Percentiles rank a stretch among this genome's conserved stretches.
Conservation (phyloP, 2,888 invertebrate species). For the Hirtodrosophila alboralis region DNA sequence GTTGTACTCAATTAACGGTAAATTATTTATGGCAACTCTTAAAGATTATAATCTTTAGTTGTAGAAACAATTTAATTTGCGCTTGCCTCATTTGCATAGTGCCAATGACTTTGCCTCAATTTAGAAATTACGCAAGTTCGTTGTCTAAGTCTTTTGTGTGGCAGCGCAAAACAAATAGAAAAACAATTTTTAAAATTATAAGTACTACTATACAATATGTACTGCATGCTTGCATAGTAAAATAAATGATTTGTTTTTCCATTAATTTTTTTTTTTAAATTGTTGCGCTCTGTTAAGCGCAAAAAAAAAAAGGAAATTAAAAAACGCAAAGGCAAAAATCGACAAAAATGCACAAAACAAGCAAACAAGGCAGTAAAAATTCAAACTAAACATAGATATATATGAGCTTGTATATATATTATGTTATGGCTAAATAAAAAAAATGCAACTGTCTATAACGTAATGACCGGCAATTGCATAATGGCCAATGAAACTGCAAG, state of each 20-base stretch:
- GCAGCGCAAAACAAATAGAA: conserved; percentile 14
- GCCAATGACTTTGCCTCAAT: conserved; percentile 62
- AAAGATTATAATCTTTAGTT: conserved; percentile 57
- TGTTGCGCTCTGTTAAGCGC: conserved; percentile 71
- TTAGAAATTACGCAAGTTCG: conserved; percentile 63
- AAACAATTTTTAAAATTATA: conserved; percentile 26
- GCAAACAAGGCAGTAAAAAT: conserved; percentile 55
- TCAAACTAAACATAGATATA: conserved; percentile 36
- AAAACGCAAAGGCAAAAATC: conserved; percentile 18
- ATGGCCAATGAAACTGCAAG: conserved; percentile 47
- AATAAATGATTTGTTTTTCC: conserved; percentile 28
- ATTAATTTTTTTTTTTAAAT: conserved; percentile 21
- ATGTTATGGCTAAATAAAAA: conserved; percentile 14
- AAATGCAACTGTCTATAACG: conserved; percentile 50
- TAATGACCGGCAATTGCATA: conserved; percentile 73
- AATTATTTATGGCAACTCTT: conserved; percentile 41
- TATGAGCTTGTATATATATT: conserved; percentile 6
- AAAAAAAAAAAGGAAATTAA: conserved; percentile 38
- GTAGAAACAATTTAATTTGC: conserved; percentile 63
- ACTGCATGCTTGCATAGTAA: conserved; percentile 13
- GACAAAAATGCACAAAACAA: conserved; percentile 38
- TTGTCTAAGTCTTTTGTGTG: conserved; percentile 61
- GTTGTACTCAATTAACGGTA: conserved; percentile 67
- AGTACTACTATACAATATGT: too few species aligned
- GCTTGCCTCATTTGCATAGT: conserved; percentile 61